Base-by-base conservation (phyloP, 2,797 vertebrate species). In the Pelodytes ibericus region DNA sequence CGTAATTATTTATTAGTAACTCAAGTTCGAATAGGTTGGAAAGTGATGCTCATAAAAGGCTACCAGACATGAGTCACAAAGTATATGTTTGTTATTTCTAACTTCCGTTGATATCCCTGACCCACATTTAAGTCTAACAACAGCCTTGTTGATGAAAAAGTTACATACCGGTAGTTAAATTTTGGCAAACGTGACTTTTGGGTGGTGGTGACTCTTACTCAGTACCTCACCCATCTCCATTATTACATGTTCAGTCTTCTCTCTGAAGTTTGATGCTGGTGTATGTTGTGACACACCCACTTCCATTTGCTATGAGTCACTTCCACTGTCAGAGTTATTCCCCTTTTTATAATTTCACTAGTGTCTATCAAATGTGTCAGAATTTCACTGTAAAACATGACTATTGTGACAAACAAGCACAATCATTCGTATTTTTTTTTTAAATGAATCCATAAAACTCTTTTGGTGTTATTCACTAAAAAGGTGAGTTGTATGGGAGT, bases 201-300 rank as follows among this genome's bases (percentile, higher is more conserved):
- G 39, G 36, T 56, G 25, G 63, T 60, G 26, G 22, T 11, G 15
- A 15, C 31, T 1, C 29, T 60, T 59, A 25, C 20, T 59, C 26
- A 9, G 31, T 30, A 30, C 72, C 63, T 67, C 73, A 51, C 63
- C 64, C 56, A 41, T 24, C 27, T 30, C 15, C 36, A 67, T 74
- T 66, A 25, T 66, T 51, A 27, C 26, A 60, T 29, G 56, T 41
- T 39, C 31, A 9, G 51, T 59, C 62, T 58, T 11, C 36, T 25
- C 24, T 25, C 10, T 8, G 18, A 27, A 0, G 39, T 24, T 29
- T 31, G 20, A 51, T 61, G 39, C 63, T 58, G 22, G 8, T 47
- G 4, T 31, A 7, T 68, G 29, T 47, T 13, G 7, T 8, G 53
- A 51, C 36, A 27, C 29, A 60, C 53, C 53, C 15, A 58, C 56